These are phyloP conservation scores for Leptinotarsa peninsularis DNA, from an alignment of 2,888 invertebrate genomes.

Conservation along the genomic window DNA sequence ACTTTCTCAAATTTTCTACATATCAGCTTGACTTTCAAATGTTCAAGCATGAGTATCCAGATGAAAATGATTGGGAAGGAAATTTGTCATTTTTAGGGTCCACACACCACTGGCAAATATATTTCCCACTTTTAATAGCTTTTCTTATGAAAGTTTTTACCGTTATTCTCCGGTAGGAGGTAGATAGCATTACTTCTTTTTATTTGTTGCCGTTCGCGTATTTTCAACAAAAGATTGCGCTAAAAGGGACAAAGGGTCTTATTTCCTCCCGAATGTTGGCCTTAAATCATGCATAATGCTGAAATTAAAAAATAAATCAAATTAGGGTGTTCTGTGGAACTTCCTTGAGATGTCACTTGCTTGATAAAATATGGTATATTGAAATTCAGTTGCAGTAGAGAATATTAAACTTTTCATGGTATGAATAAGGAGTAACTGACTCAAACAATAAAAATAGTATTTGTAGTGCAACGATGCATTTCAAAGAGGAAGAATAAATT, in stretches of 20 bases:
- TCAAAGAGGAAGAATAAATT: neutral
- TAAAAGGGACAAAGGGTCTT: conserved; percentile 29
- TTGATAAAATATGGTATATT: conserved; percentile 13
- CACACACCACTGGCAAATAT: conserved; percentile 24
- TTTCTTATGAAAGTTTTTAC: conserved; percentile 28
- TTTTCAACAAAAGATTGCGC: conserved; percentile 24
- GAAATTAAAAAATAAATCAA: conserved; percentile 25
- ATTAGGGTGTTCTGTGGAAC: conserved; percentile 19
- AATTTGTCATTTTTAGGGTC: conserved; percentile 26
- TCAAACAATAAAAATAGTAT: conserved; percentile 1
- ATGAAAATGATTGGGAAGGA: conserved; percentile 1
- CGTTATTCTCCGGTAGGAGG: conserved; percentile 24
- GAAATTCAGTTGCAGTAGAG: conserved; percentile 1
- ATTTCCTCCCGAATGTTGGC: conserved; percentile 22
- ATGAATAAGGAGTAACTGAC: no score
- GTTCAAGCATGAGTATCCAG: neutral
- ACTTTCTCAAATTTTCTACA: neutral
- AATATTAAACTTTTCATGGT: neutral
- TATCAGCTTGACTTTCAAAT: neutral
- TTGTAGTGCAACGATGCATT: neutral
- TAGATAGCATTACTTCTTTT: conserved; percentile 27
- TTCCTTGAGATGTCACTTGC: conserved; percentile 12
- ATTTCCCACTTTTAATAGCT: conserved; percentile 24
- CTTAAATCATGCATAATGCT: conserved; percentile 23
- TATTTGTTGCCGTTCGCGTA: conserved; percentile 26